Conservation (phyloP, 2,888 invertebrate genomes). For the Meliscaeva auricollis region DNA sequence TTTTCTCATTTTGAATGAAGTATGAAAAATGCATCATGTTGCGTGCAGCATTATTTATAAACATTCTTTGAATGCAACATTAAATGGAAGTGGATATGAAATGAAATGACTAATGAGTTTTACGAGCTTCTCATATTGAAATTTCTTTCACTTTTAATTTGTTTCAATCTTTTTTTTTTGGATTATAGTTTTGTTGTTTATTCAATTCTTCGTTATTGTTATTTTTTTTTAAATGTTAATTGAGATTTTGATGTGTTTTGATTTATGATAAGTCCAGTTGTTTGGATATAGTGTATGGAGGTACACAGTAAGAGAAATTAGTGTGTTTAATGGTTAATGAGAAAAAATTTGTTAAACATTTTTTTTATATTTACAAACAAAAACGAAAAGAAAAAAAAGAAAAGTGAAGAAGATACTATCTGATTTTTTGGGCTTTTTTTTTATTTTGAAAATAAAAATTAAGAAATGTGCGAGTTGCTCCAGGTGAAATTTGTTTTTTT, state of each 20-base stretch:
- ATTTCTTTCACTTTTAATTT: conserved; percentile 31
- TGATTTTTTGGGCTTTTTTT: not conserved
- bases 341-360: conserved; percentile 29
- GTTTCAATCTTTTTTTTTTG: conserved; percentile 37
- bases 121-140: conserved; percentile 32
- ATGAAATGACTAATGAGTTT: conserved; percentile 30
- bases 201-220: too few species aligned
- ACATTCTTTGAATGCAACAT: conserved; percentile 58
- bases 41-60: conserved; percentile 60
- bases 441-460: not conserved
- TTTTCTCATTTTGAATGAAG: not conserved
- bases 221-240: conserved; percentile 28
- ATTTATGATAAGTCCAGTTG: conserved; percentile 62
- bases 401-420: conserved; percentile 58
- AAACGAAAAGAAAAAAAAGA: conserved; percentile 49
- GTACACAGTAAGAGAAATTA: conserved; percentile 55
- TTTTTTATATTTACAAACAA: not conserved
- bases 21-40: conserved; percentile 58
- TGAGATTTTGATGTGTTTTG: conserved; percentile 57
- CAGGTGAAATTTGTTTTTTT: conserved; percentile 9
- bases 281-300: not conserved
- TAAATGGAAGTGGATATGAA: not conserved
- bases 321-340: conserved; percentile 60
- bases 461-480: conserved; percentile 20
- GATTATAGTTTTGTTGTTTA: not conserved